Base-by-base conservation (phyloP, 2,797 vertebrate genomes). In the Brachyalestes nurse region DNA sequence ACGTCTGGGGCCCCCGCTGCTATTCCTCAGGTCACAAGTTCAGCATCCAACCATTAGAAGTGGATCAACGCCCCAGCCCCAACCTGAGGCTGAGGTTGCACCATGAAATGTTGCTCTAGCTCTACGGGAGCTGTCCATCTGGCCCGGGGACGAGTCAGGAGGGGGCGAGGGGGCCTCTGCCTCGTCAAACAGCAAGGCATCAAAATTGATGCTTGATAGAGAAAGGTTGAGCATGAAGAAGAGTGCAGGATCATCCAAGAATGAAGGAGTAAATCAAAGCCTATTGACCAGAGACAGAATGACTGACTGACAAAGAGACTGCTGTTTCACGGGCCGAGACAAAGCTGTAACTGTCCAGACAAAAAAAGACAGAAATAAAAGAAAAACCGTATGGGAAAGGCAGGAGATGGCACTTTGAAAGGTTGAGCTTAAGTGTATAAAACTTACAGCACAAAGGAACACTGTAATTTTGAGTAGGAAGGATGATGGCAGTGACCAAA, bases 71-170 rank as follows among this genome's bases (percentile, higher is more conserved):
- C 73, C 78, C 78, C 53, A 55, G 55, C 45, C 67, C 60, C 55
- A 55, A 58, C 75, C 73, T 70, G 77, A 57, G 19, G 53, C 76
- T 6, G 65, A 79, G 49, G 28, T 62, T 74, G 40, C n/a, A 45
- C 61, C 69, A 64, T 62, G 45, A 72, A 78, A 75, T 57, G 23
- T 14, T 5, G 55, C 78, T 78, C 38, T 34, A 9, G 21, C 72
- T 58, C 71, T 23, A 23, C 70, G 25, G 71, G 80, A 82, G 80
- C 80, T 25, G 47, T 80, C 83, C 85, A 84, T 84, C 83, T 64
- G 72, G 23, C 38, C 53, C 21, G 23, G 66, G 72, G 34, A 51
- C 34, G 72, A 75, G 65, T 84, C 77, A 67, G 65, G 38, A 77
- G 19, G 21, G 23, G 49, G 57, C 34, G 57, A 65, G 19, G 70